phyloP scores from a whole-genome alignment of 2,888 invertebrate genomes.

The Cephus pygmeus region DNA sequence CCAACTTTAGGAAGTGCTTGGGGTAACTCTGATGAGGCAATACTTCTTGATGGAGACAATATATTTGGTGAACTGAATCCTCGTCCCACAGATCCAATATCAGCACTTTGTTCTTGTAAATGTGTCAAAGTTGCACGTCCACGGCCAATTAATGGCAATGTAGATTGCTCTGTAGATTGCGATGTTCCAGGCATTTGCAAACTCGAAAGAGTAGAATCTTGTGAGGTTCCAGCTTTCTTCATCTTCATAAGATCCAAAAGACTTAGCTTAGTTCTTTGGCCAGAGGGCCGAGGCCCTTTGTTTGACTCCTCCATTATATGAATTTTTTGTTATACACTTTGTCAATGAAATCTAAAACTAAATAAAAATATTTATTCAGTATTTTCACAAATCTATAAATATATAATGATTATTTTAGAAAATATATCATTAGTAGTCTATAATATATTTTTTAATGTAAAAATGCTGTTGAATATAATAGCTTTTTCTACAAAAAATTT shows the following conservation, averaged over 20 bases:
- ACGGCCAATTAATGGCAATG: background rate
- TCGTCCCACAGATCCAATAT: background rate
- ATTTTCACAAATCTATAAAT: background rate
- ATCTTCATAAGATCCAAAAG: background rate
- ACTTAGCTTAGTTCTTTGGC: background rate
- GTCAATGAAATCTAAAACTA: background rate
- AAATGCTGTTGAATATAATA: background rate
- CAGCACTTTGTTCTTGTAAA: background rate
- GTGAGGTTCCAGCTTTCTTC: background rate
- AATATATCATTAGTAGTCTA: background rate
- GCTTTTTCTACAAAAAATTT: background rate
- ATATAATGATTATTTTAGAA: background rate
- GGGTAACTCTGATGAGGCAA: background rate
- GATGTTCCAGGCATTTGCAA: background rate
- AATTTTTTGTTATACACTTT: background rate
- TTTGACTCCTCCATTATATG: background rate
- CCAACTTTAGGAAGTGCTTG: conserved; percentile 6
- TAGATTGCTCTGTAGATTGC: background rate
- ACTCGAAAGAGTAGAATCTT: background rate
- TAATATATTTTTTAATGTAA: background rate
- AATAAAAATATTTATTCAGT: background rate
- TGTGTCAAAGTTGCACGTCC: background rate
- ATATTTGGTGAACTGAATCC: background rate
- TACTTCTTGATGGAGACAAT: background rate
- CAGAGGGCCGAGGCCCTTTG: background rate